Evolutionary conservation across 2,888 invertebrate genomes (phyloP), one percentile per base, ranked within the genome.

Genomic region (Drosophila macrothrix): DNA sequence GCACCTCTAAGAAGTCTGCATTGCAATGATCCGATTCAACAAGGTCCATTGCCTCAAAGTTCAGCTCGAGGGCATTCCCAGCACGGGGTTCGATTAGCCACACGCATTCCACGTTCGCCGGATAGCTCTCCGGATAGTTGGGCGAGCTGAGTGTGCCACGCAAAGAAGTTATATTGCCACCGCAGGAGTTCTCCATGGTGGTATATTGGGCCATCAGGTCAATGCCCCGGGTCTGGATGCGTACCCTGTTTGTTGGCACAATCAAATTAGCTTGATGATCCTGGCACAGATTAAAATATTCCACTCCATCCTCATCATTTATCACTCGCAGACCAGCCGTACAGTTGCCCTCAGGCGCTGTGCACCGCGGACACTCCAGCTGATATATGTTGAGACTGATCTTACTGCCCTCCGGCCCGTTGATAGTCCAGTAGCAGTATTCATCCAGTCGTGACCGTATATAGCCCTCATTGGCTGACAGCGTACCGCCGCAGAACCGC

Each of bases 1-100:
- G 95, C 62, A 99, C 94, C 94, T 98, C 98, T 29, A 99, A 93
- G 92, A 96, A 98, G 93, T 98, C 98, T 53, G 95, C 94, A 88
- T 96, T 96, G 91, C 99, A 99, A 80, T 95, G 94, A 4, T 96
- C 95, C 19, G 96, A 96, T 19, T 93, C 92, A 68, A 95, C 95
- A 72, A 99, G 91, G 77, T 96, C 94, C 83, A 99, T 95, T 25
- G 93, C 92, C 75, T 94, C 94, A 91, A 98, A 97, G 22, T 93
- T 94, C 2, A 98, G 81, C 61, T 94, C 94, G 19, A 97, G 94
- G 83, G 93, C 94, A 91, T 96, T 97, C 28, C 98, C 98, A 31
- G 95, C 94, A 1, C 96, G 94, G 4, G 95, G 94, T 33, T 92
- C 90, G 10, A 98, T 93, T 1, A 93, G 94, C 98, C 98, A 98